Percentiles rank a stretch among this genome's conserved stretches.
These are phyloP conservation scores for Limosa lapponica DNA, from an alignment of 2,797 vertebrate species.

Conservation along the genomic window DNA sequence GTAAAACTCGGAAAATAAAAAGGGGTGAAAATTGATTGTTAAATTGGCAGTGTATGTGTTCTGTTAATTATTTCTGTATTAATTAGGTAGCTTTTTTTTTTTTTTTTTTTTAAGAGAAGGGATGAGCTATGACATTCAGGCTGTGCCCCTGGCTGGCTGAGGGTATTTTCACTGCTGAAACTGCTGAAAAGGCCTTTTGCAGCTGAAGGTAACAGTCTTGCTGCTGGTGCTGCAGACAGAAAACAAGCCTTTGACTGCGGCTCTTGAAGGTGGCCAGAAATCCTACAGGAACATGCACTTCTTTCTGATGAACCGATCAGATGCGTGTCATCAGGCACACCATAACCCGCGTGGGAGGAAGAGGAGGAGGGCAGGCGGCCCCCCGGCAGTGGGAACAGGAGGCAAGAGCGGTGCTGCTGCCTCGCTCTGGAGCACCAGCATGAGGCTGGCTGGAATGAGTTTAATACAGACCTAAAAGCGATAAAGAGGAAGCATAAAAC, in stretches of 20 bases:
- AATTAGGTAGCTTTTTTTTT: background rate
- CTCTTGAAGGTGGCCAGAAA: background rate
- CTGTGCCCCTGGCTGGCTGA: background rate
- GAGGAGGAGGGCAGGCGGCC: background rate
- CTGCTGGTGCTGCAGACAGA: background rate
- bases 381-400: background rate
- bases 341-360: background rate
- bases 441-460: background rate
- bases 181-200: background rate
- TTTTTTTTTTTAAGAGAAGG: background rate
- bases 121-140: background rate
- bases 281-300: accelerated
- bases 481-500: background rate
- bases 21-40: background rate
- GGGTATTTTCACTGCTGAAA: background rate
- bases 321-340: background rate
- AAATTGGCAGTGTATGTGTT: background rate
- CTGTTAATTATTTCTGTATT: background rate
- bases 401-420: accelerated
- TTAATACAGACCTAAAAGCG: background rate
- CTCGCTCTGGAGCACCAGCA: accelerated
- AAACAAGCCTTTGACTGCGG: background rate
- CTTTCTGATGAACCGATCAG: background rate
- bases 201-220: background rate
- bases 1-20: background rate